Conservation (phyloP, 2,113 vertebrate species). For the Calyptommatus sinebrachiatus region DNA sequence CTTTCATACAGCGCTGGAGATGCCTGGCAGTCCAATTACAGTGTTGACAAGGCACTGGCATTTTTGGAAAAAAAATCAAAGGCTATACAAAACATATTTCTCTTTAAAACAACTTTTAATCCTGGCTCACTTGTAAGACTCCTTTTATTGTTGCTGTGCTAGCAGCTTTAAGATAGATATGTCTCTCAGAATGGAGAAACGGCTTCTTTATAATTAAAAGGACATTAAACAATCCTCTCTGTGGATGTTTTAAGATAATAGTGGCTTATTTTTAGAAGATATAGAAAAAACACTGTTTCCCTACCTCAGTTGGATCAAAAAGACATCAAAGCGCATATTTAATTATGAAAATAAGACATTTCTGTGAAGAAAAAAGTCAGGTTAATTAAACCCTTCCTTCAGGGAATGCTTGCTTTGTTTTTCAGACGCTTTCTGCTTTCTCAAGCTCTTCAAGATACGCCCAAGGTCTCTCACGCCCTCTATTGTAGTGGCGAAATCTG, state of each 20-base stretch:
- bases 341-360: background rate
- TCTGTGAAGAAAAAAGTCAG: background rate
- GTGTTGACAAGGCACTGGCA: too few relatives aligned
- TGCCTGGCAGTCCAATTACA: too few relatives aligned
- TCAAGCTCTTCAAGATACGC: background rate
- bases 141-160: too few relatives aligned
- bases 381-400: background rate
- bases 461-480: background rate
- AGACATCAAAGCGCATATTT: background rate
- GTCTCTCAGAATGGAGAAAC: conserved; percentile 21
- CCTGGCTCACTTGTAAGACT: too few relatives aligned
- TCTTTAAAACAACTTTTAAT: too few relatives aligned
- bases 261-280: background rate
- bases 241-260: background rate
- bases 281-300: background rate
- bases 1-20: too few relatives aligned
- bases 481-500: background rate
- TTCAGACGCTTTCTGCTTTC: background rate
- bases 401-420: background rate
- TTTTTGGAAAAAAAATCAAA: too few relatives aligned
- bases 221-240: background rate
- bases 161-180: background rate
- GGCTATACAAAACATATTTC: too few relatives aligned
- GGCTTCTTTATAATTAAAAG: background rate
- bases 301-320: background rate